A percentile compares a stretch with the other conserved stretches of the same genome.
These are phyloP conservation scores for Ptilodon capucinus DNA, from an alignment of 2,888 invertebrate species.

Conservation along the genomic window DNA sequence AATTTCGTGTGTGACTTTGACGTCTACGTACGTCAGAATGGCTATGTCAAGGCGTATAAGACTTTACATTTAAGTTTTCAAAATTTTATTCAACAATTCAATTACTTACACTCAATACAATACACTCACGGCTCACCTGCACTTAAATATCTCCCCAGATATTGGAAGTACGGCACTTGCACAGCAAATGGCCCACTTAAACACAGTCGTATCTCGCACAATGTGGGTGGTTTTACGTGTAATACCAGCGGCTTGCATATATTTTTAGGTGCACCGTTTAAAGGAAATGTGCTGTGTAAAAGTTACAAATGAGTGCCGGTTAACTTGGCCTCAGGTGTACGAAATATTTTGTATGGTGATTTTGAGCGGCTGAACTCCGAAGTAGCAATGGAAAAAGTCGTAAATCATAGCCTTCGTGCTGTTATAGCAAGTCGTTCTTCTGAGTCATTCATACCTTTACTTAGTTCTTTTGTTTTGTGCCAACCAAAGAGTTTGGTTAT, in stretches of 20 bases:
- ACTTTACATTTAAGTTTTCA: background rate
- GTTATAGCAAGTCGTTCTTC: too few species aligned
- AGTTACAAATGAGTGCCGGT: background rate
- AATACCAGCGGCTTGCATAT: background rate
- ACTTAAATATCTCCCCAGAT: background rate
- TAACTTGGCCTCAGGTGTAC: background rate
- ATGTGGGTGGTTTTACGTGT: conserved; percentile 1
- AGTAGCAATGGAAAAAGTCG: background rate
- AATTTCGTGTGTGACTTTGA: too few species aligned
- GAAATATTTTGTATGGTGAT: background rate
- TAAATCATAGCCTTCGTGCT: too few species aligned
- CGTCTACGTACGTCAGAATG: too few species aligned
- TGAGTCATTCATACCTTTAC: too few species aligned
- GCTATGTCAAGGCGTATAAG: too few species aligned
- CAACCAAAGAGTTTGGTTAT: too few species aligned
- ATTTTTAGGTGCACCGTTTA: background rate
- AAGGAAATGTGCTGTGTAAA: background rate
- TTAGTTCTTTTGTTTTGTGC: too few species aligned
- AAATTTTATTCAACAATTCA: background rate
- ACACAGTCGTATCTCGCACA: background rate
- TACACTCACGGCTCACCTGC: background rate
- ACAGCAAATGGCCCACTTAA: background rate
- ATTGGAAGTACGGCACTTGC: background rate
- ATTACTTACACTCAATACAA: background rate
- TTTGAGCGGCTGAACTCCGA: background rate